Conservation (phyloP, 2,797 vertebrate species). For the Chaunax sp. region DNA sequence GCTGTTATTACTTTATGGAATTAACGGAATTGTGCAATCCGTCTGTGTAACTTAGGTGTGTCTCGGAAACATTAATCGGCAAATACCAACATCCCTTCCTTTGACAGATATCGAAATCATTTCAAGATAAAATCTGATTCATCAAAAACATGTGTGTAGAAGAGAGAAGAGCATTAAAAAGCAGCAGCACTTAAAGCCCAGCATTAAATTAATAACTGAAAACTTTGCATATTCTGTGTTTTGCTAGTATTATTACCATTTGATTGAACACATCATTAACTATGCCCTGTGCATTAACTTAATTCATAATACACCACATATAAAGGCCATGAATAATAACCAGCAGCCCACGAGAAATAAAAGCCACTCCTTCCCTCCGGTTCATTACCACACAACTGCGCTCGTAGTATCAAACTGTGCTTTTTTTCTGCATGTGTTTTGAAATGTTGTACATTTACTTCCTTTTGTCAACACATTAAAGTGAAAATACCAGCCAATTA, state of each 20-base stretch:
- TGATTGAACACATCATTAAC: constrained; percentile 53
- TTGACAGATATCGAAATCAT: constrained; percentile 56
- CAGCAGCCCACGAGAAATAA: constrained; percentile 24
- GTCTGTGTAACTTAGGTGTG: constrained; percentile 34
- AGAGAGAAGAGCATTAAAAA: background rate
- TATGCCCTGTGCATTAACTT: constrained; percentile 41
- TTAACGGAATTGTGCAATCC: constrained; percentile 62
- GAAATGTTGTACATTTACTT: constrained; percentile 34
- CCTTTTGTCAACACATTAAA: constrained; percentile 49
- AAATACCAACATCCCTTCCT: constrained; percentile 44
- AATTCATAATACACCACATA: constrained; percentile 34
- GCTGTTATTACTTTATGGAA: no score
- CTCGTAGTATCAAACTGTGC: constrained; percentile 40
- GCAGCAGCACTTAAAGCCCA: background rate
- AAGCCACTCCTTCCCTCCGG: constrained; percentile 9
- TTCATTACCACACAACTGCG: constrained; percentile 22
- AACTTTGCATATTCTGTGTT: constrained; percentile 20
- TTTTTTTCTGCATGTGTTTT: constrained; percentile 31
- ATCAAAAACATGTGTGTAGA: constrained; percentile 25
- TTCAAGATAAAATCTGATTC: constrained; percentile 40
- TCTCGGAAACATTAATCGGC: constrained; percentile 51
- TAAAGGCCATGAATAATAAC: constrained; percentile 43
- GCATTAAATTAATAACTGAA: constrained; percentile 28
- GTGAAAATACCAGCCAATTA: constrained; percentile 45
- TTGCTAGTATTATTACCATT: constrained; percentile 27